phyloP scores from a whole-genome alignment of 2,888 invertebrate genomes.

The Petrolisthes cinctipes region DNA sequence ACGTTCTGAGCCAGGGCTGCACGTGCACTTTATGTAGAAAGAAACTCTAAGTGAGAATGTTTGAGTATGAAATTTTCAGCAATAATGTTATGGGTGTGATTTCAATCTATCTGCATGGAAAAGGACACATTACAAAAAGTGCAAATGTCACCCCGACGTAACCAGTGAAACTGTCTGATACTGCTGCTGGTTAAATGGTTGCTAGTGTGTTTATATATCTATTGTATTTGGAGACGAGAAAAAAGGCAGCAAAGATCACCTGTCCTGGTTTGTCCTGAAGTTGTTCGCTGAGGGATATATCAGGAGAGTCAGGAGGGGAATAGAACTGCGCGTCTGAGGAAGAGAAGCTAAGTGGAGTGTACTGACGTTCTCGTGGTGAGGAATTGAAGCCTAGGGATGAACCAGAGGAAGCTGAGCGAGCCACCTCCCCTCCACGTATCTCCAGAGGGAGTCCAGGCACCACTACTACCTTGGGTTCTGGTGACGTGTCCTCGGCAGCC shows the following conservation, averaged over 20 bases:
- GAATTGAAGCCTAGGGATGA: slow-evolving; percentile 49
- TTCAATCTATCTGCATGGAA: too few relatives aligned
- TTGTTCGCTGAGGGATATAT: slow-evolving; percentile 59
- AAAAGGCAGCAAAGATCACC: background rate
- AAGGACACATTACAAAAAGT: too few relatives aligned
- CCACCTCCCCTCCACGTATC: slow-evolving; percentile 21
- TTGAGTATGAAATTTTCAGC: too few relatives aligned
- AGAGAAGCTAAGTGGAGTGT: slow-evolving; percentile 63
- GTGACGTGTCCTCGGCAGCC: slow-evolving; percentile 17
- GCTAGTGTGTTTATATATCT: too few relatives aligned
- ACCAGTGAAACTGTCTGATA: too few relatives aligned
- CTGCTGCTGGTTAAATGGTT: too few relatives aligned
- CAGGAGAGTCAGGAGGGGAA: slow-evolving; percentile 63
- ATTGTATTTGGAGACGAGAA: too few relatives aligned
- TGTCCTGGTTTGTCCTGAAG: slow-evolving; percentile 46
- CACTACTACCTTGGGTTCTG: background rate
- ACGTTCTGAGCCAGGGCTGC: too few relatives aligned
- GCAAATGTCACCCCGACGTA: too few relatives aligned
- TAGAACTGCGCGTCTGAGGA: slow-evolving; percentile 65
- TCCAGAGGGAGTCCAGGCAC: slow-evolving; percentile 4
- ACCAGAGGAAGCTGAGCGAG: slow-evolving; percentile 46
- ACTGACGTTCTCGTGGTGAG: slow-evolving; percentile 49
- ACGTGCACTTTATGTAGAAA: too few relatives aligned
- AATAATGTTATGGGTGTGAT: too few relatives aligned
- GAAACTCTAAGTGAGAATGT: too few relatives aligned